phyloP scores from a whole-genome alignment of 2,113 vertebrate species.

The Nycticryphes semicollaris region DNA sequence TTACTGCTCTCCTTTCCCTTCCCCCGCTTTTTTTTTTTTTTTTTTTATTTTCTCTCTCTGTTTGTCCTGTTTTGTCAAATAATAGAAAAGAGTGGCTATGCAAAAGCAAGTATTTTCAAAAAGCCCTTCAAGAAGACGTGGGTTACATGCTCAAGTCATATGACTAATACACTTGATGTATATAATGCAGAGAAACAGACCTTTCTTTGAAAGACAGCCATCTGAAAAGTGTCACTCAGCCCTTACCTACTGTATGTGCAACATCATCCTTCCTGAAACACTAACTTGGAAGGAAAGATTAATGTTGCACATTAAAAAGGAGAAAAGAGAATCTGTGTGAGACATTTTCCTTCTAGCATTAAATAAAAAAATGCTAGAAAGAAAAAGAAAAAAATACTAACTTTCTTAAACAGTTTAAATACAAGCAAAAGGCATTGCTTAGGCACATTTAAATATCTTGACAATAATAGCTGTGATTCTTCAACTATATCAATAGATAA shows the following conservation, averaged over 20 bases:
- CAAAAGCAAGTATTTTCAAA: not conserved
- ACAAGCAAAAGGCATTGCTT: not conserved
- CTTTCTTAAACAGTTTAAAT: not conserved
- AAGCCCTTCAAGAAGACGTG: not conserved
- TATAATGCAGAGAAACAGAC: not conserved
- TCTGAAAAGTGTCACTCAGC: not conserved
- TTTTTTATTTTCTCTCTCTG: not conserved
- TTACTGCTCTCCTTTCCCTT: not conserved
- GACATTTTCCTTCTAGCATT: not conserved
- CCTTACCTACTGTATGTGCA: not conserved
- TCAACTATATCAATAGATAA: not conserved
- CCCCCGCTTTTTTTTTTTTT: no score
- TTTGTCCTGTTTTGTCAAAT: not conserved
- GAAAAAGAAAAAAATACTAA: not conserved
- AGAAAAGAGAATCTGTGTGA: not conserved
- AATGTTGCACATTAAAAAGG: not conserved
- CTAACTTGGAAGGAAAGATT: not conserved
- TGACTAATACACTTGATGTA: not conserved
- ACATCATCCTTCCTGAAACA: not conserved
- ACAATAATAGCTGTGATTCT: not conserved
- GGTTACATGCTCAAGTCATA: not conserved
- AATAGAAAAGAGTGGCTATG: not conserved
- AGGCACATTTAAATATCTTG: not conserved
- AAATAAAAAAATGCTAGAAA: not conserved
- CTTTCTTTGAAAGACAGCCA: not conserved